A percentile compares a stretch with the other conserved stretches of the same genome.
These are phyloP conservation scores for Oligia strigilis DNA, from an alignment of 2,888 invertebrate genomes.

Conservation along the genomic window DNA sequence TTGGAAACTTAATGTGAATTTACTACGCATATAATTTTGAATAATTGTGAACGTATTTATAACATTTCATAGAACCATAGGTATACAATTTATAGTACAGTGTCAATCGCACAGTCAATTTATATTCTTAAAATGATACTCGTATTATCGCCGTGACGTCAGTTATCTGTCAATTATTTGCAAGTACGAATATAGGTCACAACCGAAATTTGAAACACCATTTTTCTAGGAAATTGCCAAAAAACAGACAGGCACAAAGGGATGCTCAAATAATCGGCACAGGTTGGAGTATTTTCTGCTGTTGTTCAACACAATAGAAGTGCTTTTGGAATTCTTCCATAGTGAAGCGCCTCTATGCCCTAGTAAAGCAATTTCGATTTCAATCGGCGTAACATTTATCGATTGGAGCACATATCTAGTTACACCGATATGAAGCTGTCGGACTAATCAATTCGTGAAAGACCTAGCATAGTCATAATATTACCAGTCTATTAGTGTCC, in stretches of 20 bases:
- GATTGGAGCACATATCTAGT: slow-evolving; percentile 50
- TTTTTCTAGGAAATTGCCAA: slow-evolving; percentile 28
- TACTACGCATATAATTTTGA: slow-evolving; percentile 10
- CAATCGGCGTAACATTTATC: slow-evolving; percentile 55
- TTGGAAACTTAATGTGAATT: slow-evolving; percentile 25
- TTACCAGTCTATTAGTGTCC: neutral
- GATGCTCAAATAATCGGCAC: slow-evolving; percentile 28
- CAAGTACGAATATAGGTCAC: slow-evolving; percentile 33
- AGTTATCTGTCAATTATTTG: slow-evolving; percentile 43
- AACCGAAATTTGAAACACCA: slow-evolving; percentile 15
- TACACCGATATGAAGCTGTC: slow-evolving; percentile 32
- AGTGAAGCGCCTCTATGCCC: slow-evolving; percentile 22
- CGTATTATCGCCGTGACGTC: slow-evolving; percentile 11
- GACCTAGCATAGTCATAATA: neutral
- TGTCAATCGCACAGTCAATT: slow-evolving; percentile 49
- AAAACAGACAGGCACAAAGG: slow-evolving; percentile 34
- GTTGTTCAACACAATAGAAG: slow-evolving; percentile 39
- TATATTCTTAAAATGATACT: slow-evolving; percentile 18
- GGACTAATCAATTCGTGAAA: slow-evolving; percentile 33
- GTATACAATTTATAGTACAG: no score
- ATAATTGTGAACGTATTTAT: slow-evolving; percentile 12
- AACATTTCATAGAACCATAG: neutral
- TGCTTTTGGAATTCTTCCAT: slow-evolving; percentile 27
- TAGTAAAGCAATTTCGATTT: slow-evolving; percentile 54
- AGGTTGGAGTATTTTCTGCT: slow-evolving; percentile 42